Conservation (phyloP, 2,888 invertebrate species). For the Parnassius smintheus region DNA sequence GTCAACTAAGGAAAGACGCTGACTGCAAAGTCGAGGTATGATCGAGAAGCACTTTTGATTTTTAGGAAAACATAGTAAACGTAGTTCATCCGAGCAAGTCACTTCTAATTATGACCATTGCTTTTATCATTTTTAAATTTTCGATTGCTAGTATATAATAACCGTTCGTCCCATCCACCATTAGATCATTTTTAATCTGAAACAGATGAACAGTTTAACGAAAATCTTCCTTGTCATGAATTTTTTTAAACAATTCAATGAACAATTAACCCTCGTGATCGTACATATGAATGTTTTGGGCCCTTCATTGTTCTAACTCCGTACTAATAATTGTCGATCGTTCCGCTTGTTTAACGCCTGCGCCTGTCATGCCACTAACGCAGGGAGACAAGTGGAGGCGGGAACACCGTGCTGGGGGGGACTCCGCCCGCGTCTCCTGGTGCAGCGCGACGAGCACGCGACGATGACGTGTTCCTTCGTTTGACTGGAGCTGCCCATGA, state of each 20-base stretch:
- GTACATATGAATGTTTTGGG: slow-evolving; percentile 8
- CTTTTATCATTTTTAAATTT: no score
- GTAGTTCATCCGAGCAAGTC: no score
- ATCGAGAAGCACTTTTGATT: no score
- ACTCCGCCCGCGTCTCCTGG: slow-evolving; percentile 81
- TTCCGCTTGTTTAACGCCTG: slow-evolving; percentile 39
- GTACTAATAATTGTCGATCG: not conserved
- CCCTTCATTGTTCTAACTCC: slow-evolving; percentile 14
- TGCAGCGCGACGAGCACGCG: slow-evolving; percentile 80
- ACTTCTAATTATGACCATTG: no score
- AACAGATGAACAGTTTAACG: no score
- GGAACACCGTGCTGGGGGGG: slow-evolving; percentile 45
- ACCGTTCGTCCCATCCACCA: no score
- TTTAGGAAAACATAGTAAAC: no score
- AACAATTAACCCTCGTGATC: slow-evolving; percentile 6
- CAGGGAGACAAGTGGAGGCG: slow-evolving; percentile 47
- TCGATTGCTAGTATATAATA: no score
- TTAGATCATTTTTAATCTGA: no score
- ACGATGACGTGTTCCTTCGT: slow-evolving; percentile 89
- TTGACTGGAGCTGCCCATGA: slow-evolving; percentile 78
- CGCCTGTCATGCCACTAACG: slow-evolving; percentile 32
- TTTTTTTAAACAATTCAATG: not conserved
- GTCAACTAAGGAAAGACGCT: no score
- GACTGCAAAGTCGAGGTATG: no score
- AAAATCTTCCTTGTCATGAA: no score